Evolutionary conservation across 2,888 invertebrate species (phyloP).

Genomic region (Apodemia duryi): DNA sequence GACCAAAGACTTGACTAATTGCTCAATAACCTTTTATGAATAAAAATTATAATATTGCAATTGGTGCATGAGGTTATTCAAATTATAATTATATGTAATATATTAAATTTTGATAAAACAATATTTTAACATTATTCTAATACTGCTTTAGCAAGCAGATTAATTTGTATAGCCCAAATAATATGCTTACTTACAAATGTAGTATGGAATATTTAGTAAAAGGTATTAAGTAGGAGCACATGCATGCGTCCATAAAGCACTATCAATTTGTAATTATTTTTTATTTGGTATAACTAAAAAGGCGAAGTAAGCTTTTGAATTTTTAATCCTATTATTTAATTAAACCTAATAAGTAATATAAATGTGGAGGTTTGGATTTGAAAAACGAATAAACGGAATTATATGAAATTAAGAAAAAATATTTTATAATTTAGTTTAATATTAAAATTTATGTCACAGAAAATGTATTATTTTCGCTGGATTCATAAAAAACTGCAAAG

Average conservation of each 20-base stretch:
- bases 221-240: not conserved
- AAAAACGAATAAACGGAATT: too few relatives aligned
- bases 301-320: not conserved
- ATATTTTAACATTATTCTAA: not conserved
- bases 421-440: too few relatives aligned
- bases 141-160: not conserved
- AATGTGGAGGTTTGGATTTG: too few relatives aligned
- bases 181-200: conserved; percentile 4
- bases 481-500: too few relatives aligned
- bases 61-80: conserved; percentile 8
- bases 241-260: not conserved
- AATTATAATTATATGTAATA: not conserved
- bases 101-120: not conserved
- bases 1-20: not conserved
- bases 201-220: not conserved
- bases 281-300: not conserved
- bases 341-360: too few relatives aligned
- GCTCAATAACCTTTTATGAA: not conserved
- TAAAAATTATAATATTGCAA: not conserved
- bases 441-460: too few relatives aligned
- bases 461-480: too few relatives aligned
- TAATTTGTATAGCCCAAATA: not conserved
- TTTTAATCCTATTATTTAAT: too few relatives aligned
- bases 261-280: not conserved
- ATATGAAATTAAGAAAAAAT: too few relatives aligned